Percentiles rank a stretch among this genome's conserved stretches.
These are phyloP conservation scores for Nudaria mundana DNA, from an alignment of 2,888 invertebrate species.

Conservation along the genomic window DNA sequence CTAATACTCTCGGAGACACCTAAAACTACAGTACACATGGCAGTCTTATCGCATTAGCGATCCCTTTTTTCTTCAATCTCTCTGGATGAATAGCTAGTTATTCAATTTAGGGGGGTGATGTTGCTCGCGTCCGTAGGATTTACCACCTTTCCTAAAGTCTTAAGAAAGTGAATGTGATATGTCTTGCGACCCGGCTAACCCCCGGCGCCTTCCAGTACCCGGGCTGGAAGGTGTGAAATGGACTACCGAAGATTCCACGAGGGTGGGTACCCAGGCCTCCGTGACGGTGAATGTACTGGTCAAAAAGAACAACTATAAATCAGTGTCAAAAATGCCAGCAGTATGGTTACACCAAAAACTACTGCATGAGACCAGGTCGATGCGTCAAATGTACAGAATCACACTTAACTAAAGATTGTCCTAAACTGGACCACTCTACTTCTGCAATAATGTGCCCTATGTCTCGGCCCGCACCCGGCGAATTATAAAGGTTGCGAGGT, in stretches of 20 bases:
- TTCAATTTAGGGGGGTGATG: no score
- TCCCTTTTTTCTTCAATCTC: no score
- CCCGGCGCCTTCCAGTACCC: not conserved
- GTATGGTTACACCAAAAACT: constrained; percentile 24
- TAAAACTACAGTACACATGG: no score
- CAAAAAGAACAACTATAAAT: constrained; percentile 9
- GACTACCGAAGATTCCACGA: not conserved
- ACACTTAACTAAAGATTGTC: not conserved
- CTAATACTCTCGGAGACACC: no score
- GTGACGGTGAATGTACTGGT: constrained; percentile 2
- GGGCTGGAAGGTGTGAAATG: not conserved
- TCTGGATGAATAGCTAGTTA: no score
- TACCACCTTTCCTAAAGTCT: no score
- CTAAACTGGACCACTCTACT: not conserved
- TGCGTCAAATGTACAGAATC: constrained; percentile 1
- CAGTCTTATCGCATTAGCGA: no score
- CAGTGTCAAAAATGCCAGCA: constrained; percentile 25
- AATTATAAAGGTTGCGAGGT: not conserved
- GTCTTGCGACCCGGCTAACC: not conserved
- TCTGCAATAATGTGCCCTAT: not conserved
- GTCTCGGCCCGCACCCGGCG: not conserved
- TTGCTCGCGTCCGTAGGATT: no score
- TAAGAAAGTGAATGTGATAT: no score
- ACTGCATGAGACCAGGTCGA: constrained; percentile 21
- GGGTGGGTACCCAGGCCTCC: constrained; percentile 6